Base-by-base conservation (phyloP, 2,888 invertebrate species). In the Ormyrus labotus region DNA sequence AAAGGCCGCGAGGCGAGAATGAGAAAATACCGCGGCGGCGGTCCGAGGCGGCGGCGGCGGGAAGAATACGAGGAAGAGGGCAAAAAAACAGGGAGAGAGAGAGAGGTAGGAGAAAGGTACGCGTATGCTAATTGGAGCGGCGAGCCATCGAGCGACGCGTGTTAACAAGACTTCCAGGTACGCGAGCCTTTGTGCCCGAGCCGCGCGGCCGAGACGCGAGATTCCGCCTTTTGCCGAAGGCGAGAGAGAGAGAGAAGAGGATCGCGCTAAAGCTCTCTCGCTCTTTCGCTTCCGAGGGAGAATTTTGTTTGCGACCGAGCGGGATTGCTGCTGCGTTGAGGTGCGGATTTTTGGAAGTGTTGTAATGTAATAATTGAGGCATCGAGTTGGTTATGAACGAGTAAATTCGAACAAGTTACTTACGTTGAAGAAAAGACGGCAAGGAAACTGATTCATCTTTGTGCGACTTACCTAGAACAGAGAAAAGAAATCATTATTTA, bases 51-150 rank as follows among this genome's bases (percentile, higher is more conserved):
- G 6, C 13, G 13, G 74, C 45, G 19, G 48, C 10, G 7, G 68
- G 47, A 45, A 51, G 34, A 11, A 68, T 34, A 50, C 55, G 51
- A 55, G 76, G 34, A 34, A 34, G 34, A 34, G 34, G 34, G 34
- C 34, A 34, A 34, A 34, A 34, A 34, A 34, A 34, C 34, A 34
- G 34, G 55, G 63, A 50, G 57, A 11, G 58, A 55, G 50, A 53
- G 8, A 51, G 47, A 13, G 5, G 51, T 45, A 13, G 19, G 9
- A 13, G 69, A 68, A 13, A 53, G 8, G 19, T 50, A 61, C 57
- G 73, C 60, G 48, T 74, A 78, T 75, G 81, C 78, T 81, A 81
- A 81, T 81, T 78, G 81, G 81, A 73, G 58, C 67, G 75, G 67
- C 55, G 72, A 64, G 78, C 11, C 48, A 57, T 55, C 19, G 45